These are phyloP conservation scores for Polyploca ridens DNA, from an alignment of 2,888 invertebrate species.

Conservation along the genomic window DNA sequence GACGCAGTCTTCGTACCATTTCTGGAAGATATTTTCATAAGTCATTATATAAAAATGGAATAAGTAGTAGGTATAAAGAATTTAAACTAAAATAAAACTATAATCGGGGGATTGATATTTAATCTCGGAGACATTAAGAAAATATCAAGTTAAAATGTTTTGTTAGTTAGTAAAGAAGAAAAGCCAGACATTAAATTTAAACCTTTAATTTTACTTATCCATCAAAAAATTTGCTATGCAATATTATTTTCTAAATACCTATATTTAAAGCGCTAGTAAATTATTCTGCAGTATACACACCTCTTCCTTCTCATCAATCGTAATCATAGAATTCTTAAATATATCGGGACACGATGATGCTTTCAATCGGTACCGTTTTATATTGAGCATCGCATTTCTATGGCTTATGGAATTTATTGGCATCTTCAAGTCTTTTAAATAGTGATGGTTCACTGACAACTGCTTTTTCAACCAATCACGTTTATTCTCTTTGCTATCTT, in stretches of 20 bases:
- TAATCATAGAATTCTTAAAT: constrained; percentile 94
- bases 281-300: constrained; percentile 67
- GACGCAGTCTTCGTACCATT: constrained; percentile 74
- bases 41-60: too few species aligned
- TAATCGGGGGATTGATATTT: too few species aligned
- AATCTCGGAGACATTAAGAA: too few species aligned
- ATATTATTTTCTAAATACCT: too few species aligned
- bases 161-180: too few species aligned
- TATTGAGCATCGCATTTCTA: constrained; percentile 93
- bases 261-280: too few species aligned
- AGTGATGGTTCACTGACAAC: constrained; percentile 86
- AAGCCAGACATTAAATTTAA: too few species aligned
- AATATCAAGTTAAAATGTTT: too few species aligned
- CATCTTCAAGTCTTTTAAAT: constrained; percentile 88
- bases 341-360: constrained; percentile 97
- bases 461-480: constrained; percentile 79
- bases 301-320: constrained; percentile 90
- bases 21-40: constrained; percentile 48
- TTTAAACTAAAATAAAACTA: too few species aligned
- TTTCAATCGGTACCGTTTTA: constrained; percentile 91
- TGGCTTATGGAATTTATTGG: constrained; percentile 94
- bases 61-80: too few species aligned
- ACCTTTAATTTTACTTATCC: too few species aligned
- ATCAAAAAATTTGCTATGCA: too few species aligned
- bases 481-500: constrained; percentile 71